A percentile compares a stretch with the other conserved stretches of the same genome.
These are phyloP conservation scores for Sebastes melanostomus DNA, from an alignment of 2,797 vertebrate genomes.

Conservation along the genomic window DNA sequence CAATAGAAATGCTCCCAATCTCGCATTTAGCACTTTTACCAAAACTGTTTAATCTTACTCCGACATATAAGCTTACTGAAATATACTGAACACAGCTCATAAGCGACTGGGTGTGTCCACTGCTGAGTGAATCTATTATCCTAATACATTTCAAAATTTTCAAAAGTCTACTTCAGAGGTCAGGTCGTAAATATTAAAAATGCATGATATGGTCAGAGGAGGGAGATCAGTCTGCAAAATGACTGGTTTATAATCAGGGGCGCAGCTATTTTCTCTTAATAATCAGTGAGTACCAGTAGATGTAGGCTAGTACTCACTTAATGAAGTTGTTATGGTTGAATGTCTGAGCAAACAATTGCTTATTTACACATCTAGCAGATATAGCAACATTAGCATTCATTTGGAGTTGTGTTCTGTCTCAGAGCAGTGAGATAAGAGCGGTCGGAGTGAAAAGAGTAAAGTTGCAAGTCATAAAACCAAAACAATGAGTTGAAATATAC, in stretches of 20 bases:
- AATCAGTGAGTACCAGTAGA: background rate
- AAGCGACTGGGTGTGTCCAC: background rate
- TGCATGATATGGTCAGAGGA: background rate
- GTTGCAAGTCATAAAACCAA: too few relatives aligned
- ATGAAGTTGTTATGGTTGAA: background rate
- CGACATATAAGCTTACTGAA: background rate
- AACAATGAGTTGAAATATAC: too few relatives aligned
- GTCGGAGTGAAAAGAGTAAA: too few relatives aligned
- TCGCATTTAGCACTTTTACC: background rate
- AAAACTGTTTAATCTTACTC: background rate
- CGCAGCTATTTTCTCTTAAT: background rate
- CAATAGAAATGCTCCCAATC: background rate
- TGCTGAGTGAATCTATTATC: background rate
- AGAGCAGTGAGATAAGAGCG: background rate
- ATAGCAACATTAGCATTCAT: background rate
- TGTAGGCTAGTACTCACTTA: background rate
- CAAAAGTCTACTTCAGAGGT: constrained; percentile 5
- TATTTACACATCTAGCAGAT: background rate
- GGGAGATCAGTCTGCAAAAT: background rate
- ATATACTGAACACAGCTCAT: background rate
- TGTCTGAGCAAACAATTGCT: background rate
- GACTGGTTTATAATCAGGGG: background rate
- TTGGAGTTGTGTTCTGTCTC: background rate
- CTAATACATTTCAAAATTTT: background rate
- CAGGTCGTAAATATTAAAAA: constrained; percentile 12